These are phyloP conservation scores for Procambarus virginalis DNA, from an alignment of 1,140 invertebrate genomes.

Conservation along the genomic window DNA sequence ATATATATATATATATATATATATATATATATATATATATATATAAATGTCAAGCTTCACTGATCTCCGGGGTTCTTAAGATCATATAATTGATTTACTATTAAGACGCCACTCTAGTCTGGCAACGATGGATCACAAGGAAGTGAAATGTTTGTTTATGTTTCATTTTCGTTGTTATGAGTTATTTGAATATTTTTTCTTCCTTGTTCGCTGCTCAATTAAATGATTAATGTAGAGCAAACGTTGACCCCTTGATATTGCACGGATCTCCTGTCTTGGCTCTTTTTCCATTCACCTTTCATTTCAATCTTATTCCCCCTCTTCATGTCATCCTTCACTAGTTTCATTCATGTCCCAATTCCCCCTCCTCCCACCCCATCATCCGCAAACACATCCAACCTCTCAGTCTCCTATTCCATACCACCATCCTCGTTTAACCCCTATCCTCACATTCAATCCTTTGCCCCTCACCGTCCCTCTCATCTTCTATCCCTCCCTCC, in stretches of 20 bases:
- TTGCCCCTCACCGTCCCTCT: no score
- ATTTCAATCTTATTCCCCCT: neutral
- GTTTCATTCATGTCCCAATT: neutral
- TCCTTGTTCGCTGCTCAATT: conserved; percentile 9
- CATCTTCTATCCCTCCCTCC: no score
- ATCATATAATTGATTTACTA: neutral
- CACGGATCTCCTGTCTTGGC: neutral
- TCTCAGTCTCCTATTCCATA: no score
- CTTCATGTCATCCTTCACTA: neutral
- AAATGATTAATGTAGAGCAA: neutral
- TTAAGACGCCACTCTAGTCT: conserved; percentile 23
- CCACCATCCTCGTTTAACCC: no score
- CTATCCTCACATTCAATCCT: no score
- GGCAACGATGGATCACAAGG: neutral
- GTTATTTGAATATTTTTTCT: neutral
- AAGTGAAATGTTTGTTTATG: neutral
- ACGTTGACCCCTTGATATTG: neutral
- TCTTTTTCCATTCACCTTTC: neutral
- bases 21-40: neutral
- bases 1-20: conserved; percentile 10
- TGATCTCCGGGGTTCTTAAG: conserved; percentile 9
- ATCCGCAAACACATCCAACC: no score
- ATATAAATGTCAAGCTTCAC: conserved; percentile 6
- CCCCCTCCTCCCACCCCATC: no score
- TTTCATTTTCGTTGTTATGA: no score